Evolutionary conservation across 2,113 vertebrate species (phyloP), one percentile per base, ranked within the genome.

Genomic region (Ptyas mucosa): DNA sequence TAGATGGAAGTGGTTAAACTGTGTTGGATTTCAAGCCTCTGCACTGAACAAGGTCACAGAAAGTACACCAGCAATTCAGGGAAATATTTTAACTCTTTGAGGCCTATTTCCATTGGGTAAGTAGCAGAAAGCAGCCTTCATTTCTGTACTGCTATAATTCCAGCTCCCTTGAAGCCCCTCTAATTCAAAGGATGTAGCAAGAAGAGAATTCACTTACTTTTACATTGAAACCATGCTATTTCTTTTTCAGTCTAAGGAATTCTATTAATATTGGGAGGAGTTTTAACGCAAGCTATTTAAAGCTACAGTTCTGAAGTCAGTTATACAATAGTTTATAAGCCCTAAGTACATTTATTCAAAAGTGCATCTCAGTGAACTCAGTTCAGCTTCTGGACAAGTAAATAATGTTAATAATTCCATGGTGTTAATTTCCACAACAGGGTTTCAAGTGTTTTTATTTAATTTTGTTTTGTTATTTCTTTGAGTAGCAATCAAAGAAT

Each of bases 1-100:
- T 94, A 81, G 87, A 94, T 95, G 97, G 97, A 91, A 81, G 93
- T 95, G 96, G 96, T 97, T 97, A 96, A 97, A 96, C 96, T 96
- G 86, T 96, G 61, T 95, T 10, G 54, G 92, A 93, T 96, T 95
- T 95, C 95, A 96, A 96, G 91, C 95, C 93, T 96, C 95, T 96
- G 88, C 95, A 90, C 69, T 86, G 95, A 96, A 95, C 87, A 96
- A 96, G 96, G 97, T 97, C 97, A 97, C 88, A 90, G 94, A 96
- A 96, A 97, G 97, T 97, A 96, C 96, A 97, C 85, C 95, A 91
- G 96, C 95, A 26, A 92, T 86, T 94, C 92, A 49, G 92, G 95
- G 95, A 8, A 8, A 18, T 64, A 94, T 34, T 64, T 96, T 97
- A 97, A 96, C 95, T 96, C 96, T 92, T 96, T 93, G 54, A 75